Percentiles rank a stretch among this genome's conserved stretches.
Conservation (phyloP, 2,113 vertebrate species). For the Galemys pyrenaicus region DNA sequence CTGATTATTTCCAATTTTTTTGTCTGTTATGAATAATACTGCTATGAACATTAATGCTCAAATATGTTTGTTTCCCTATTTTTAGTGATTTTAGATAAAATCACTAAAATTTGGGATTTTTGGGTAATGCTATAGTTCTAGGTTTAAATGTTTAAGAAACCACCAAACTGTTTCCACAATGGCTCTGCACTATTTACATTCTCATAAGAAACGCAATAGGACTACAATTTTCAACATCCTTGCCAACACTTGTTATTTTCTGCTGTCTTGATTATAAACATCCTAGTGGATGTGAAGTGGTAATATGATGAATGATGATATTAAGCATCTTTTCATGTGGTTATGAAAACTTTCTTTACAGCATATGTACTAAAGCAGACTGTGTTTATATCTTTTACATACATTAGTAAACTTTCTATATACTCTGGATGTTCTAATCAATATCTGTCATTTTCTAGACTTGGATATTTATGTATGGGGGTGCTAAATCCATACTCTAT, state of each 20-base stretch:
- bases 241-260: background rate
- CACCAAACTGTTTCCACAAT: background rate
- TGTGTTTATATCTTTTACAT: background rate
- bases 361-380: background rate
- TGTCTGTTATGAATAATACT: background rate
- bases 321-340: background rate
- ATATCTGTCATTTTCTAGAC: background rate
- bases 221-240: background rate
- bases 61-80: background rate
- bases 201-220: background rate
- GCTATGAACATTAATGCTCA: background rate
- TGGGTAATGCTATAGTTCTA: background rate
- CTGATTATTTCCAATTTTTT: background rate
- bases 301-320: background rate
- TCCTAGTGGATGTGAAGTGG: background rate
- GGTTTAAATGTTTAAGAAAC: background rate
- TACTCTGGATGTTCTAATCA: background rate
- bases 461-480: background rate
- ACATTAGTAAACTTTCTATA: background rate
- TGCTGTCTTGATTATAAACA: background rate
- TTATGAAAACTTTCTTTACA: background rate
- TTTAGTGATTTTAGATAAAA: slow-evolving; percentile 7
- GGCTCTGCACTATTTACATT: background rate
- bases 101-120: background rate
- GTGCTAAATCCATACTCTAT: background rate